Percentiles rank a stretch among this genome's conserved stretches.
phyloP scores from a whole-genome alignment of 1,140 invertebrate species.

The Diachasma alloeum region DNA sequence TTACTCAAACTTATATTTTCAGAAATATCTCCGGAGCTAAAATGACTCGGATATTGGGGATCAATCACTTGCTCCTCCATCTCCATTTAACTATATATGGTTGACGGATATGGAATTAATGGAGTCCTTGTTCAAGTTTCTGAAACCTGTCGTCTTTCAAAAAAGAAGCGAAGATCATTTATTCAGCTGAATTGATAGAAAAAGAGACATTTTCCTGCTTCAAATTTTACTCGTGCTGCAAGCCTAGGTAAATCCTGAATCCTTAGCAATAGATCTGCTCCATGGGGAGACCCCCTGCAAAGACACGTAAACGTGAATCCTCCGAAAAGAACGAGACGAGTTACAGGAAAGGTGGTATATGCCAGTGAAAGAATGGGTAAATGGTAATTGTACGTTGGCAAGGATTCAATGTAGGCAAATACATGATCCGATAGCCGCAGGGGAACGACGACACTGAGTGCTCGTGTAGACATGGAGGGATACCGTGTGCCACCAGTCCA shows the following conservation, averaged over 20 bases:
- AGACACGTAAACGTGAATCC: constrained; percentile 29
- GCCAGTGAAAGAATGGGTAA: constrained; percentile 56
- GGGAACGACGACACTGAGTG: constrained; percentile 3
- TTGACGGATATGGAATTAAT: too few relatives aligned
- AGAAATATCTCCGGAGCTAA: neutral
- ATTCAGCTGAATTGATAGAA: neutral
- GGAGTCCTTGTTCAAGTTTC: too few relatives aligned
- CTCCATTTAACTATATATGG: too few relatives aligned
- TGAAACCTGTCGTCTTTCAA: too few relatives aligned
- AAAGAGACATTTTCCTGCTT: neutral
- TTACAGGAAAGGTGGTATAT: constrained; percentile 9
- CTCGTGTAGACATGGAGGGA: constrained; percentile 17
- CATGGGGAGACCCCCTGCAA: neutral
- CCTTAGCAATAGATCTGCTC: neutral
- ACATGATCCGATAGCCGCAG: constrained; percentile 43
- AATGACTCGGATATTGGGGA: neutral
- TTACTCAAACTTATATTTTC: neutral
- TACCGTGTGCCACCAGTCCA: constrained; percentile 52
- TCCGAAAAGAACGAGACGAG: constrained; percentile 25
- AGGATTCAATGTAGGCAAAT: constrained; percentile 66
- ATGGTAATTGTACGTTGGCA: constrained; percentile 65
- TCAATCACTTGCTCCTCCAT: neutral
- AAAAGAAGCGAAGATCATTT: neutral
- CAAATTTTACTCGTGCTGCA: neutral
- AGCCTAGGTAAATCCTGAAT: neutral